These are phyloP conservation scores for Galerucella nymphaeae DNA, from an alignment of 2,888 invertebrate species.

Conservation along the genomic window DNA sequence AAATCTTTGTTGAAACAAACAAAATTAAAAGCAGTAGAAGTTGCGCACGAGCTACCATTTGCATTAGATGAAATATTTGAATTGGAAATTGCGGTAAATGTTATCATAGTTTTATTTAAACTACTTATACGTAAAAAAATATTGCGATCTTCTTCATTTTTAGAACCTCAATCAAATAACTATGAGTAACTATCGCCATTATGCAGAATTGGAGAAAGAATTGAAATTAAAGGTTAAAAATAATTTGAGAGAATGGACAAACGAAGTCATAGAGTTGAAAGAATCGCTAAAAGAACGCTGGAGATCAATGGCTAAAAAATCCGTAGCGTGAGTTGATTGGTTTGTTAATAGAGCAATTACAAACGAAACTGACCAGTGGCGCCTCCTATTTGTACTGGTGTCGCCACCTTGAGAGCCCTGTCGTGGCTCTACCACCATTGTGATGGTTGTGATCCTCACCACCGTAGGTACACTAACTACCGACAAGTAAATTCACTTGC, in stretches of 20 bases:
- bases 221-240: slow-evolving; percentile 54
- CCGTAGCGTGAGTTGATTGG: slow-evolving; percentile 31
- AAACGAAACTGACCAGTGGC: too few species aligned
- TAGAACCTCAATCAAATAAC: slow-evolving; percentile 59
- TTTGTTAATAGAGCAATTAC: background rate
- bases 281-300: slow-evolving; percentile 29
- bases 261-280: slow-evolving; percentile 44
- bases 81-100: slow-evolving; percentile 56
- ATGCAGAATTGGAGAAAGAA: slow-evolving; percentile 51
- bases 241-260: slow-evolving; percentile 49
- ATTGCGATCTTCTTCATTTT: slow-evolving; percentile 33
- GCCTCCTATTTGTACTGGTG: too few species aligned
- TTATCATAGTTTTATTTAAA: too few species aligned
- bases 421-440: too few species aligned
- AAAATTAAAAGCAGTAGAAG: slow-evolving; percentile 52
- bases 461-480: too few species aligned
- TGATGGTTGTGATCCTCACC: too few species aligned
- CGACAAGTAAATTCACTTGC: too few species aligned
- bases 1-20: slow-evolving; percentile 52
- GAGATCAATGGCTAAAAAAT: slow-evolving; percentile 35
- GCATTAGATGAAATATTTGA: slow-evolving; percentile 58
- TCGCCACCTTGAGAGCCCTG: too few species aligned
- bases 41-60: slow-evolving; percentile 54
- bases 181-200: slow-evolving; percentile 55
- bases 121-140: too few species aligned